Percentiles rank a stretch among this genome's conserved stretches.
These are phyloP conservation scores for Apis dorsata DNA, from an alignment of 1,140 invertebrate genomes.

Conservation along the genomic window DNA sequence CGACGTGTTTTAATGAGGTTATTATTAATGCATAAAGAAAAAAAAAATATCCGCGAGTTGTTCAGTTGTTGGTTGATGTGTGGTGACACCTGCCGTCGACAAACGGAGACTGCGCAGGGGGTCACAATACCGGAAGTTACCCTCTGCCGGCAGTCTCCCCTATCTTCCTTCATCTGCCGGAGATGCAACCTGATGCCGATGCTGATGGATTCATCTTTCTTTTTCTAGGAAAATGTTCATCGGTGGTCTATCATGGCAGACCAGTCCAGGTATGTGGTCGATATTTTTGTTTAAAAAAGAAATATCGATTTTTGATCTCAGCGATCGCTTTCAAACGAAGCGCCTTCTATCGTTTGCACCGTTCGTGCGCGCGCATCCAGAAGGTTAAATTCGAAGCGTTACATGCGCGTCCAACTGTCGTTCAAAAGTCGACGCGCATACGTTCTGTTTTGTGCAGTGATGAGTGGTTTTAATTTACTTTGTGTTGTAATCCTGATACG, in stretches of 20 bases:
- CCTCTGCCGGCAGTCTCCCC: conserved; percentile 70
- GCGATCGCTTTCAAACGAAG: not conserved
- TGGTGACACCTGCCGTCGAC: conserved; percentile 74
- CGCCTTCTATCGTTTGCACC: no score
- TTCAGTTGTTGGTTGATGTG: conserved; percentile 76
- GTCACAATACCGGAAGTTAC: conserved; percentile 68
- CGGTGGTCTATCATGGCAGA: conserved; percentile 99
- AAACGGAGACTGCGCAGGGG: conserved; percentile 70
- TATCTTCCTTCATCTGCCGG: conserved; percentile 59
- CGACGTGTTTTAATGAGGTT: conserved; percentile 10
- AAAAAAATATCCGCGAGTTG: conserved; percentile 48
- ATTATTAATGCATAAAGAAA: not conserved
- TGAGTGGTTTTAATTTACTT: not conserved
- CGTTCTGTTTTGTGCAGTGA: not conserved
- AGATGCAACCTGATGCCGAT: conserved; percentile 62
- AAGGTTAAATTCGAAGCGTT: not conserved
- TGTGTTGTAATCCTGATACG: not conserved
- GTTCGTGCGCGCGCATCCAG: not conserved
- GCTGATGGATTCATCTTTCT: conserved; percentile 79
- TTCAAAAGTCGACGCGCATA: not conserved
- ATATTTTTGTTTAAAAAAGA: not conserved
- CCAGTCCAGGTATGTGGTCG: conserved; percentile 92
- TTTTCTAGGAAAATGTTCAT: conserved; percentile 99
- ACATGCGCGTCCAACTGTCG: not conserved
- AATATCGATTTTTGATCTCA: not conserved